Evolutionary conservation across 2,797 vertebrate species (phyloP), one percentile per base, ranked within the genome.

Genomic region (Podarcis lilfordi): DNA sequence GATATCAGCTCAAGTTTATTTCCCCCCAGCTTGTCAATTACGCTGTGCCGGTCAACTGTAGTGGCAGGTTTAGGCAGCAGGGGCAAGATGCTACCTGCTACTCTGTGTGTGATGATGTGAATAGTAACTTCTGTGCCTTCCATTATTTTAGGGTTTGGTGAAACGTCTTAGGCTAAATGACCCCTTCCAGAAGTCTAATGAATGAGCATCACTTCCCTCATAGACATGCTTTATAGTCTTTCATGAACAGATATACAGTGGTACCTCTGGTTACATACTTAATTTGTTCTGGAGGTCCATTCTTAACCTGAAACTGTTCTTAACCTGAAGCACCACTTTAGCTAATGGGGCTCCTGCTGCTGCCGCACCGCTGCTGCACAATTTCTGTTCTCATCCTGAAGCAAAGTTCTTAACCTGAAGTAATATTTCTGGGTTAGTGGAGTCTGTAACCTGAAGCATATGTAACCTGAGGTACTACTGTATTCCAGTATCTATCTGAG

Each of bases 21-120:
- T 25, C 2, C 19, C 29, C 29, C 4, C 37, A 32, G 4, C 15
- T 23, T 64, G 29, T 66, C 35, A 85, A 11, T 61, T 66, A 21
- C 27, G n/a, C 29, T 45, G 5, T 21, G 15, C 6, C 64, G 27
- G 15, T 35, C 21, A 71, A 69, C 17, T 55, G 2, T 5, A 80
- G 29, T 71, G 66, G 23, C 55, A 71, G n/a, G 23, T 76, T 64
- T 64, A 66, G 17, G 37, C 37, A 32, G 59, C 21, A 82, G 69
- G 19, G 2, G 81, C 85, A 91, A 88, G 71, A 2, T 17, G 90
- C 0, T 0, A 83, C 82, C 89, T 92, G 81, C 23, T 91, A 8
- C 10, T 8, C 59, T 78, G 17, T 21, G 21, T 80, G 59, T 64
- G 13, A 19, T 79, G 61, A 64, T 19, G 8, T 50, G 43, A 79